These are phyloP conservation scores for Phania funesta DNA, from an alignment of 2,888 invertebrate species.

Conservation along the genomic window DNA sequence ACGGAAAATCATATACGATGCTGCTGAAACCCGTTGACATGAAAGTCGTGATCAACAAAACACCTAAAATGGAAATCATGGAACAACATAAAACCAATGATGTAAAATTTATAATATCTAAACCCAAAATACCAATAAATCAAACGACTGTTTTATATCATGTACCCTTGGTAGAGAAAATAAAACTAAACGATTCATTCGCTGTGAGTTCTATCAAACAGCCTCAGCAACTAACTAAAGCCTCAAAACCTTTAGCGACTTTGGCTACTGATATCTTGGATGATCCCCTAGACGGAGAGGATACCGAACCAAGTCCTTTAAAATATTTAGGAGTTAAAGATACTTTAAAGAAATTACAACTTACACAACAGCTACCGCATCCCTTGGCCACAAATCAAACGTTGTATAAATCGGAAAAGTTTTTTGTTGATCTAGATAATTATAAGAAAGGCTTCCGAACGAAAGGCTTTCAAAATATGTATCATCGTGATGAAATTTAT, in stretches of 20 bases:
- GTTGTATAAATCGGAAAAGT: slow-evolving; percentile 59
- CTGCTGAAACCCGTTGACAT: slow-evolving; percentile 32
- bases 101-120: slow-evolving; percentile 1
- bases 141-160: slow-evolving; percentile 4
- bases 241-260: neutral
- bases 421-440: slow-evolving; percentile 88
- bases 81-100: slow-evolving; percentile 29
- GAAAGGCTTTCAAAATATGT: slow-evolving; percentile 90
- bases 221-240: slow-evolving; percentile 1
- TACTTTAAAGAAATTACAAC: slow-evolving; percentile 48
- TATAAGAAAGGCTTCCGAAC: slow-evolving; percentile 90
- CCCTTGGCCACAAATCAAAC: neutral
- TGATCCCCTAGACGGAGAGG: slow-evolving; percentile 22
- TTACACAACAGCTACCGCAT: neutral
- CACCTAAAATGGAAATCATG: slow-evolving; percentile 20
- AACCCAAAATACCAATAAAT: neutral
- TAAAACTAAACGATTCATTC: slow-evolving; percentile 36
- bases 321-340: slow-evolving; percentile 63
- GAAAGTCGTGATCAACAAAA: neutral
- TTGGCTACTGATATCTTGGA: neutral
- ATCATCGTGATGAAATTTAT: slow-evolving; percentile 92
- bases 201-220: slow-evolving; percentile 20
- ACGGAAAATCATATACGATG: slow-evolving; percentile 50
- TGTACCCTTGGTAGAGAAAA: slow-evolving; percentile 23
- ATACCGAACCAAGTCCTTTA: slow-evolving; percentile 30